Percentiles rank a stretch among this genome's conserved stretches.
Evolutionary conservation across 1,140 invertebrate genomes (phyloP).

Genomic region (Chrysomallon squamiferum): DNA sequence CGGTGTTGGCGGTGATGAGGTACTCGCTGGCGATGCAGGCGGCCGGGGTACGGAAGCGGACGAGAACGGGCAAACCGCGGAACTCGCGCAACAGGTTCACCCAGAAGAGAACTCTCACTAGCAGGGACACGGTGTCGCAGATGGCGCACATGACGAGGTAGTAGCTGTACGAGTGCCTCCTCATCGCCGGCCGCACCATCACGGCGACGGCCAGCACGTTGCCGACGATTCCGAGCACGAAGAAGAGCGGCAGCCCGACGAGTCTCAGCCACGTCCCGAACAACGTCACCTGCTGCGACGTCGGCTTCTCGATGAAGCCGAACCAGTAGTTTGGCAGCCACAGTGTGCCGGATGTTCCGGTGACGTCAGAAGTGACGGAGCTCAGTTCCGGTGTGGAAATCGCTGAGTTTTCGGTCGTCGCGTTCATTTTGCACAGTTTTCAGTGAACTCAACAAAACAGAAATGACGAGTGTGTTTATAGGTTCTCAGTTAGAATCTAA

Average conservation of each 20-base stretch:
- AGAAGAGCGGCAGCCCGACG: constrained; percentile 1
- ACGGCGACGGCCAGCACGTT: constrained; percentile 9
- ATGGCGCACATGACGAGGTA: constrained; percentile 8
- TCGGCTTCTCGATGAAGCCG: constrained; percentile 16
- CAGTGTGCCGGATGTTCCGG: not conserved
- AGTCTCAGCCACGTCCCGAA: constrained; percentile 9
- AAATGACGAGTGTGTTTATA: too few species aligned
- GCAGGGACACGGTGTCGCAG: constrained; percentile 13
- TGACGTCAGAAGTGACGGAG: not conserved
- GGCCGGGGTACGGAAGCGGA: constrained; percentile 1
- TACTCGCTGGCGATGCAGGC: constrained; percentile 16
- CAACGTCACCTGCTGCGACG: constrained; percentile 7
- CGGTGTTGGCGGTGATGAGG: constrained; percentile 15
- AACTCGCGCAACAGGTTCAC: constrained; percentile 8
- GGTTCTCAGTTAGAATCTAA: too few species aligned
- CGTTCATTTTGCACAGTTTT: too few species aligned
- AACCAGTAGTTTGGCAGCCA: constrained; percentile 17
- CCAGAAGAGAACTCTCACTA: constrained; percentile 21
- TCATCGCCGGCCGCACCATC: constrained; percentile 10
- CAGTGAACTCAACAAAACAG: too few species aligned
- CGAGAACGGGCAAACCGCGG: not conserved
- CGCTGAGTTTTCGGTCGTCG: too few species aligned
- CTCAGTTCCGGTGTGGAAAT: too few species aligned
- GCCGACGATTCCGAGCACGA: constrained; percentile 12
- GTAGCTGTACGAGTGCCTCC: constrained; percentile 16